phyloP scores from a whole-genome alignment of 2,797 vertebrate species.

The Labroides dimidiatus region DNA sequence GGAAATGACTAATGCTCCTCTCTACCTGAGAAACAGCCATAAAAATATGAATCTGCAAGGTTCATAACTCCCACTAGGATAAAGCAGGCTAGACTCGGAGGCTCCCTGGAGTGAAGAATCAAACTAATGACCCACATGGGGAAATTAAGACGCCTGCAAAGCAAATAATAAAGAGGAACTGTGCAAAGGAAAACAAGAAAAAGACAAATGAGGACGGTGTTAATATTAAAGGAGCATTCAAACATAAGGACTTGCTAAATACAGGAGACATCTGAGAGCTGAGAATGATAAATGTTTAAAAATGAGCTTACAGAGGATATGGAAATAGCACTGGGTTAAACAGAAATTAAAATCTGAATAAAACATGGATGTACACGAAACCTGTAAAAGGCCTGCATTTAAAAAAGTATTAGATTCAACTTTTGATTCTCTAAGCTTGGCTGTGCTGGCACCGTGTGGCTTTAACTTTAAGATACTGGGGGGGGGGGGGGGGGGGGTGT shows the following conservation, averaged over 20 bases:
- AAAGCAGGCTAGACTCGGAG: conserved; percentile 22
- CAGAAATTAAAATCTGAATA: not conserved
- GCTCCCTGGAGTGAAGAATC: conserved; percentile 10
- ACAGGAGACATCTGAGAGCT: conserved; percentile 1
- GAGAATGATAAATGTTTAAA: conserved; percentile 31
- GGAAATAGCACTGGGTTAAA: conserved; percentile 1
- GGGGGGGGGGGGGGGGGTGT: too few species aligned
- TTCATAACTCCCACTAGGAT: conserved; percentile 5
- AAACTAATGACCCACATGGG: conserved; percentile 29
- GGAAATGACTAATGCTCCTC: not conserved
- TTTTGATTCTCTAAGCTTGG: too few species aligned
- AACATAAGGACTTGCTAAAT: conserved; percentile 25
- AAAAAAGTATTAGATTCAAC: not conserved
- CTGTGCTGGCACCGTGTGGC: too few species aligned
- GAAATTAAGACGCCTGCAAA: conserved; percentile 20
- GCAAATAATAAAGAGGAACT: conserved; percentile 20
- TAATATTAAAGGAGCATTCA: conserved; percentile 31
- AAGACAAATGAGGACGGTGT: conserved; percentile 31
- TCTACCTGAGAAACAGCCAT: conserved; percentile 9
- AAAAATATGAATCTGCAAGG: conserved; percentile 4
- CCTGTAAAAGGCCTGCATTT: not conserved
- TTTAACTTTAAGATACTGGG: too few species aligned
- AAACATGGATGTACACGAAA: not conserved
- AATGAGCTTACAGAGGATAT: conserved; percentile 1
- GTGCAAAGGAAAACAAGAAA: conserved; percentile 37